These are phyloP conservation scores for Pheosia tremula DNA, from an alignment of 2,888 invertebrate genomes.

Conservation along the genomic window DNA sequence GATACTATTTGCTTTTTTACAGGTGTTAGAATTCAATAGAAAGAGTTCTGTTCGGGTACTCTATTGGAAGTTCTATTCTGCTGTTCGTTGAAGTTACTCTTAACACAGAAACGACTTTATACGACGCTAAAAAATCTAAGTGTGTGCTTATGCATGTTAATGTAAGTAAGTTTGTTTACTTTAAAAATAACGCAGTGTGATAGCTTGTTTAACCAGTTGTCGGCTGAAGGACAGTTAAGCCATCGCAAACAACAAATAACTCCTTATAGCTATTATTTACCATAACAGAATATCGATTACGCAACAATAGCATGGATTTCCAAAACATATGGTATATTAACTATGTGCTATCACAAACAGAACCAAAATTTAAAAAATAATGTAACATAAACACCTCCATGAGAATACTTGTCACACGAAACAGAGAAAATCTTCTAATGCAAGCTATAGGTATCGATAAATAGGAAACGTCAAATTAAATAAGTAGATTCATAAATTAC, in stretches of 20 bases:
- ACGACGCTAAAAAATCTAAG: not conserved
- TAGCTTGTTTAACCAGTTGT: constrained; percentile 64
- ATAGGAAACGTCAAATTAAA: constrained; percentile 22
- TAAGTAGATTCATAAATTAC: constrained; percentile 14
- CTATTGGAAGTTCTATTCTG: too few species aligned
- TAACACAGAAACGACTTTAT: not conserved
- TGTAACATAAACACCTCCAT: not conserved
- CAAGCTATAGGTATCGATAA: not conserved
- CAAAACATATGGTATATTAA: not conserved
- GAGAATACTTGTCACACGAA: not conserved
- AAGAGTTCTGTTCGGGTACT: too few species aligned
- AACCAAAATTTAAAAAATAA: constrained; percentile 1
- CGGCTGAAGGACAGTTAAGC: constrained; percentile 41
- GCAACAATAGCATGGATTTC: not conserved
- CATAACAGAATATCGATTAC: too few species aligned
- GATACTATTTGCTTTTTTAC: too few species aligned
- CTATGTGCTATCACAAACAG: constrained; percentile 1
- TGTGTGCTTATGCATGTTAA: constrained; percentile 8
- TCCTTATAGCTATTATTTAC: not conserved
- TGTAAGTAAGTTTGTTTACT: constrained; percentile 48
- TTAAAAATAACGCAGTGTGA: constrained; percentile 49
- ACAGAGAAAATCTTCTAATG: not conserved
- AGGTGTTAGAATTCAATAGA: too few species aligned
- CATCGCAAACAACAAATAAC: constrained; percentile 6
- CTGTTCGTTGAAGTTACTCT: not conserved